Evolutionary conservation across 2,113 vertebrate species (phyloP), one percentile per base, ranked within the genome.

Genomic region (Stictonetta naevosa): DNA sequence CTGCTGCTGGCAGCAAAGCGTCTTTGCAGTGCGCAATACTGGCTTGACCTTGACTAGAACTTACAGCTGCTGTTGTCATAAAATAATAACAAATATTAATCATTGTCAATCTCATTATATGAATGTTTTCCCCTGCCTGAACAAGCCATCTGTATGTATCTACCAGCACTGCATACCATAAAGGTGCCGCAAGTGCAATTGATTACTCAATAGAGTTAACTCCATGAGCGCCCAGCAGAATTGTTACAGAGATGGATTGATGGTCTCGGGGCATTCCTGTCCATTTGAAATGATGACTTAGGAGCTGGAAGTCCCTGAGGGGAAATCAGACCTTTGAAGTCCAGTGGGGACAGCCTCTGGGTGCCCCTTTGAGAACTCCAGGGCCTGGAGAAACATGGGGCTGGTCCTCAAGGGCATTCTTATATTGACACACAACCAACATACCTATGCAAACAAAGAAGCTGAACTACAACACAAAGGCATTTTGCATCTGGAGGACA

Each of bases 401-500:
- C 22, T 85, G 76, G 17, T 38, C 67, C 55, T 75, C n/a, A 55
- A 29, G 46, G 36, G 4, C 0, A 0, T 71, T 66, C 68, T 50
- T 23, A 29, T 1, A 1, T 44, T 62, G 59, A 72, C 55, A 6
- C 8, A 59, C 36, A 38, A 75, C 60, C 60, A 29, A 14, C 0
- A 1, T 55, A 91, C 76, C 88, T 95, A 36, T 60, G 46, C 48
- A 64, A 84, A 94, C 34, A 31, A 86, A 75, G 88, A 55, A 86
- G 60, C 53, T 86, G 31, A 95, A 76, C 66, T 75, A 42, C 40
- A 90, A 12, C 46, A 74, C 38, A 77, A 81, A 90, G 25, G 23
- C 58, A 66, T 56, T 86, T 88, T 91, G 86, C 95, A 96, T 90
- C 90, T 95, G 95, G 86, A 95, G 62, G 80, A 92, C 69, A 50